Conservation (phyloP, 2,797 vertebrate genomes). For the Gymnoscopelus braueri region DNA sequence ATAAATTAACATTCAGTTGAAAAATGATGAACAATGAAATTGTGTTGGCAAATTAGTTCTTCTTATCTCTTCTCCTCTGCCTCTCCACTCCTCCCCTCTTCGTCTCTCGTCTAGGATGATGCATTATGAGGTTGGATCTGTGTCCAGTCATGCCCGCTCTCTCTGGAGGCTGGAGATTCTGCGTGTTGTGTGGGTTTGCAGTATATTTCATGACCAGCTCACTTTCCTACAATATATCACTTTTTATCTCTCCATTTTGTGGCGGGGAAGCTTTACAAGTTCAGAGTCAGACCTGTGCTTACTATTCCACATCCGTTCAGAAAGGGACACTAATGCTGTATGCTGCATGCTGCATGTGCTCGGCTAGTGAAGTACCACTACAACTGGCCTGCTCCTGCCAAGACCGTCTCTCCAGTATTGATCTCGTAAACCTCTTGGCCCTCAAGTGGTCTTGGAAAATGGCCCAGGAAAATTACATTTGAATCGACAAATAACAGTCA, state of each 20-base stretch:
- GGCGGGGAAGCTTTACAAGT: not conserved
- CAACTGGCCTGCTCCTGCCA: too few relatives aligned
- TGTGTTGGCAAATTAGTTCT: too few relatives aligned
- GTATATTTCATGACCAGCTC: not conserved
- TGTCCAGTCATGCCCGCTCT: slow-evolving; percentile 89
- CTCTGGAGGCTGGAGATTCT: slow-evolving; percentile 95
- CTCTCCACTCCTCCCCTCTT: slow-evolving; percentile 20
- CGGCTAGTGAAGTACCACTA: too few relatives aligned
- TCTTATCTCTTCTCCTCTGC: slow-evolving; percentile 1
- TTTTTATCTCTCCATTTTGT: not conserved
- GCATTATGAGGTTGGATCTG: slow-evolving; percentile 90
- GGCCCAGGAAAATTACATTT: not conserved
- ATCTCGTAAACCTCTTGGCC: too few relatives aligned
- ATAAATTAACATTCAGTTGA: too few relatives aligned
- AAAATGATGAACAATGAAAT: too few relatives aligned
- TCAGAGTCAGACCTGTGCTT: too few relatives aligned
- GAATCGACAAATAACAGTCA: too few relatives aligned
- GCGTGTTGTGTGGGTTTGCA: slow-evolving; percentile 88
- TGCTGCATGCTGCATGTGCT: too few relatives aligned
- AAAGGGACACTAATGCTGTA: too few relatives aligned
- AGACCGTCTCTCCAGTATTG: too few relatives aligned
- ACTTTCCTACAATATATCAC: not conserved
- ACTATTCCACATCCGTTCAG: too few relatives aligned
- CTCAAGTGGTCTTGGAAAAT: not conserved
- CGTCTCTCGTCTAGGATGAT: slow-evolving; percentile 81